phyloP scores from a whole-genome alignment of 2,113 vertebrate species.

The Puma concolor region DNA sequence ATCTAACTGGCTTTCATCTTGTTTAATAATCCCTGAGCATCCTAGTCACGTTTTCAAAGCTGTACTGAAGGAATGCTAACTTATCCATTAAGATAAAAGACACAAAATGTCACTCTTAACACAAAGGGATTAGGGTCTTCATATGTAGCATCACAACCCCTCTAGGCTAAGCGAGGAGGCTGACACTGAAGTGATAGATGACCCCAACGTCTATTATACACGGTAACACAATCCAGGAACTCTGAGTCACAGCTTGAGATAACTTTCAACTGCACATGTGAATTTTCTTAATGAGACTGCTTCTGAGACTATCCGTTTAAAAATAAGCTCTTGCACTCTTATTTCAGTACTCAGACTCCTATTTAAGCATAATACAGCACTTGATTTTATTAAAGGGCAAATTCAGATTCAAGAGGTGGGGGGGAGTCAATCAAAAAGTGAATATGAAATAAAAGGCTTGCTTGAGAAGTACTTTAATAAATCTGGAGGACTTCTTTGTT shows the following conservation, averaged over 20 bases:
- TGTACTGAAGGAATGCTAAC: slow-evolving; percentile 60
- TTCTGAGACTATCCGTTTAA: neutral
- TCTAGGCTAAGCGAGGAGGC: slow-evolving; percentile 38
- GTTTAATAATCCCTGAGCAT: slow-evolving; percentile 45
- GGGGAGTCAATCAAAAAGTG: neutral
- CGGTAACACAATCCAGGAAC: slow-evolving; percentile 24
- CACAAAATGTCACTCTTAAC: slow-evolving; percentile 59
- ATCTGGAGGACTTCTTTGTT: neutral
- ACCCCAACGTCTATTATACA: neutral
- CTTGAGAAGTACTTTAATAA: neutral
- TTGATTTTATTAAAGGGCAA: neutral
- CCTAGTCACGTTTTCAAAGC: neutral
- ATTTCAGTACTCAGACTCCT: neutral
- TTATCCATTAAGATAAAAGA: slow-evolving; percentile 62
- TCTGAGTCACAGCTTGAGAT: slow-evolving; percentile 40
- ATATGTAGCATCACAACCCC: slow-evolving; percentile 1
- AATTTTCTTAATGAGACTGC: slow-evolving; percentile 62
- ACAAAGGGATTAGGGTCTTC: slow-evolving; percentile 63
- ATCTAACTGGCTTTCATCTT: neutral
- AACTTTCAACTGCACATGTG: slow-evolving; percentile 25
- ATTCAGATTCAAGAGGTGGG: neutral
- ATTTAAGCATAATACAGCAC: neutral
- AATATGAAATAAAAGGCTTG: neutral
- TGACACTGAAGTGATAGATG: neutral
- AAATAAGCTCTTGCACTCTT: neutral